Evolutionary conservation across 2,797 vertebrate genomes (phyloP), one percentile per base, ranked within the genome.

Genomic region (Acipenser ruthenus): DNA sequence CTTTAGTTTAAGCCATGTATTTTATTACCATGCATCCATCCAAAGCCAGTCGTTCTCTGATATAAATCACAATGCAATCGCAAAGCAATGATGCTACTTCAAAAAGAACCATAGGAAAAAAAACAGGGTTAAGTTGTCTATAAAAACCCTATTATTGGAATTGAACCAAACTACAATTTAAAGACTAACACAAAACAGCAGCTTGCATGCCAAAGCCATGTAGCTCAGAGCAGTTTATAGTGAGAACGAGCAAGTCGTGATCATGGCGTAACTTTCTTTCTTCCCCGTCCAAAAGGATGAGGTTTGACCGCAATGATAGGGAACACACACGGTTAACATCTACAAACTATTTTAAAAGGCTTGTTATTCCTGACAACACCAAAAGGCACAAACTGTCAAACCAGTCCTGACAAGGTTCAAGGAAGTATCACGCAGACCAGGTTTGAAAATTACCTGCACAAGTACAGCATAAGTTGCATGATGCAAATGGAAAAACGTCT

Each of bases 201-300:
- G 50, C 37, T 56, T 71, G 63, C 37, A 53, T 72, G 70, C 60
- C 67, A 78, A 72, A 67, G 65, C 71, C 71, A 72, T 67, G 49
- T 51, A 70, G 74, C 77, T 75, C 69, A 73, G 47, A 53, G 77
- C 76, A 67, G 64, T 74, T 70, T 70, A 72, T 71, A 71, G 78
- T 80, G 78, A 68, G 62, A 70, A 70, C 69, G 62, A 68, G 75
- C 69, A 69, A 76, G 76, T 75, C 66, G 67, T 72, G 66, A 68
- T 68, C 66, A 53, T 56, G 72, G 75, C 67, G 68, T 77, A 68
- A 67, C 68, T 74, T 73, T 75, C 64, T 82, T 81, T 83, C 68
- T 75, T 85, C 77, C 79, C 65, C 12, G 3, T 80, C 83, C 83
- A 84, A 81, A 76, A 37, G 82, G 73, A 84, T 87, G 85, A 81